Conservation (phyloP, 2,888 invertebrate genomes). For the Punctoribates punctum region DNA sequence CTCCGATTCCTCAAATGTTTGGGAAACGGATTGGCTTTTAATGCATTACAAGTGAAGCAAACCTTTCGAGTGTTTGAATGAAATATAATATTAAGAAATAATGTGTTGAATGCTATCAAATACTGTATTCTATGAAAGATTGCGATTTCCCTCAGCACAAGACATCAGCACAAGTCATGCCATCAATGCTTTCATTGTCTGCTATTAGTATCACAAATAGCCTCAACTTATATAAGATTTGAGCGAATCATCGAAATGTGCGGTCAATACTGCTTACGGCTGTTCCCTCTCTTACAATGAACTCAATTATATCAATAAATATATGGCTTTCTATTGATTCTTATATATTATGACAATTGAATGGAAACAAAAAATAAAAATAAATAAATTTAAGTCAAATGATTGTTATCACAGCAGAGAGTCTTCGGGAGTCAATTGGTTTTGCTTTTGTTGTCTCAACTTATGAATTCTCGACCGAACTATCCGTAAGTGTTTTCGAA, state of each 20-base stretch:
- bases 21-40: slow-evolving; percentile 14
- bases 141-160: neutral
- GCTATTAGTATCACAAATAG: slow-evolving; percentile 28
- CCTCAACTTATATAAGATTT: slow-evolving; percentile 10
- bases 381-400: neutral
- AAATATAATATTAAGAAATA: slow-evolving; percentile 11
- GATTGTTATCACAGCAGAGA: neutral
- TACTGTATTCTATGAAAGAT: slow-evolving; percentile 4
- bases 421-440: neutral
- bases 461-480: slow-evolving; percentile 66
- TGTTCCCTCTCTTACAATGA: neutral
- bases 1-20: slow-evolving; percentile 18
- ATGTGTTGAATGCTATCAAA: neutral
- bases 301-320: slow-evolving; percentile 28
- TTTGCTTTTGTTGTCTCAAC: slow-evolving; percentile 11
- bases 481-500: slow-evolving; percentile 80
- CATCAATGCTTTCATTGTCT: slow-evolving; percentile 7
- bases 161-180: slow-evolving; percentile 6
- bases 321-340: neutral
- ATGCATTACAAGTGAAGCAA: neutral
- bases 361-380: neutral
- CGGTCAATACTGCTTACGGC: slow-evolving; percentile 27
- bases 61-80: neutral
- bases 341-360: slow-evolving; percentile 1
- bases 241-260: slow-evolving; percentile 25